These are phyloP conservation scores for Luffia ferchaultella DNA, from an alignment of 2,888 invertebrate genomes.

Conservation along the genomic window DNA sequence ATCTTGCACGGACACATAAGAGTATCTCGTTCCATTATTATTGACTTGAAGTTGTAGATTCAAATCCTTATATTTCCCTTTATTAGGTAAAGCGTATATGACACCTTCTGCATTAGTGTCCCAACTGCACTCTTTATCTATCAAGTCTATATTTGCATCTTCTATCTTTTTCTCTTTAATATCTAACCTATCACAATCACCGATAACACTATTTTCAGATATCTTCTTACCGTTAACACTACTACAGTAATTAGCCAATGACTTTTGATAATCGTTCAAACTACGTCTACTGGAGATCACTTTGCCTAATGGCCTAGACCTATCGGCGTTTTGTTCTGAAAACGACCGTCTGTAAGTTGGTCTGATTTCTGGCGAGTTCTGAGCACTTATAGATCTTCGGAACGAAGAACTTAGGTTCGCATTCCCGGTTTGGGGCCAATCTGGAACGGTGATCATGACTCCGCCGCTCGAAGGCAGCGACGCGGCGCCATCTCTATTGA, in stretches of 20 bases:
- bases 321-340: conserved; percentile 49
- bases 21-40: conserved; percentile 54
- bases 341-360: conserved; percentile 55
- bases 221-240: conserved; percentile 16
- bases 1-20: conserved; percentile 56
- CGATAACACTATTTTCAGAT: conserved; percentile 23
- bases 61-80: conserved; percentile 57
- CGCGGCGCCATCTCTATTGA: conserved; percentile 42
- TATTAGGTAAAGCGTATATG: conserved; percentile 58
- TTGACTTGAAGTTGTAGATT: conserved; percentile 57
- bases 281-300: conserved; percentile 56
- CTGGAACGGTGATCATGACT: conserved; percentile 71
- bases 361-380: conserved; percentile 53
- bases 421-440: conserved; percentile 59
- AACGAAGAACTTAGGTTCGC: conserved; percentile 36
- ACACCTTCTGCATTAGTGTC: conserved; percentile 63
- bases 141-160: conserved; percentile 50
- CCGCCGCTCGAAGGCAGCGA: conserved; percentile 60
- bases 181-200: conserved; percentile 11
- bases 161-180: conserved; percentile 31
- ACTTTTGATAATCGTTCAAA: conserved; percentile 52
- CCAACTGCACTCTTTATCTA: conserved; percentile 67
- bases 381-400: conserved; percentile 46
- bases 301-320: conserved; percentile 42
- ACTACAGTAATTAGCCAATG: conserved; percentile 41